These are phyloP conservation scores for Chiloscyllium punctatum DNA, from an alignment of 2,797 vertebrate genomes.

Conservation along the genomic window DNA sequence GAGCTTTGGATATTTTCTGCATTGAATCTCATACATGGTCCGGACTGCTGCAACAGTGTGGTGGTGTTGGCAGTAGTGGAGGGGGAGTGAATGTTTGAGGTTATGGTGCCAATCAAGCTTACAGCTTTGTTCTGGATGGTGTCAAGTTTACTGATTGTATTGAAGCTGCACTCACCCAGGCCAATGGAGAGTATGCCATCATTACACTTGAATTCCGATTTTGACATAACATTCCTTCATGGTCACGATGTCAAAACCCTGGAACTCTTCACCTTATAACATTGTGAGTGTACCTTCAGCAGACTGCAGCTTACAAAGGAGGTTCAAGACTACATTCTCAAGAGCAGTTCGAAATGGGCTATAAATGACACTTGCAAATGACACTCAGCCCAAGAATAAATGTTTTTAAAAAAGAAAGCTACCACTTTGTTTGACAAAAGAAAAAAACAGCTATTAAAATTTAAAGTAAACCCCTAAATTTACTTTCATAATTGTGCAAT, in stretches of 20 bases:
- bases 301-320: background rate
- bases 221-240: background rate
- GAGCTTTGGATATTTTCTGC: too few species aligned
- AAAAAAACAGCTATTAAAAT: background rate
- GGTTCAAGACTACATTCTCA: background rate
- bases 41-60: too few species aligned
- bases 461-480: conserved; percentile 1
- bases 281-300: background rate
- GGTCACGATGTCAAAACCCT: background rate
- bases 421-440: background rate
- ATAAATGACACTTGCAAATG: background rate
- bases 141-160: background rate
- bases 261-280: background rate
- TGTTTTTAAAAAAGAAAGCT: background rate
- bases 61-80: too few species aligned
- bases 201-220: background rate
- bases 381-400: background rate
- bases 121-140: too few species aligned
- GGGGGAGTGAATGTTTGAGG: too few species aligned
- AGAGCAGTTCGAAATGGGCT: background rate
- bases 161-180: background rate
- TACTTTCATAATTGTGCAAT: background rate
- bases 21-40: too few species aligned
- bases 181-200: too few species aligned
- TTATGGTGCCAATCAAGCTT: too few species aligned